A percentile compares a stretch with the other conserved stretches of the same genome.
Conservation (phyloP, 1,140 invertebrate genomes). For the Drosophila murphyi region DNA sequence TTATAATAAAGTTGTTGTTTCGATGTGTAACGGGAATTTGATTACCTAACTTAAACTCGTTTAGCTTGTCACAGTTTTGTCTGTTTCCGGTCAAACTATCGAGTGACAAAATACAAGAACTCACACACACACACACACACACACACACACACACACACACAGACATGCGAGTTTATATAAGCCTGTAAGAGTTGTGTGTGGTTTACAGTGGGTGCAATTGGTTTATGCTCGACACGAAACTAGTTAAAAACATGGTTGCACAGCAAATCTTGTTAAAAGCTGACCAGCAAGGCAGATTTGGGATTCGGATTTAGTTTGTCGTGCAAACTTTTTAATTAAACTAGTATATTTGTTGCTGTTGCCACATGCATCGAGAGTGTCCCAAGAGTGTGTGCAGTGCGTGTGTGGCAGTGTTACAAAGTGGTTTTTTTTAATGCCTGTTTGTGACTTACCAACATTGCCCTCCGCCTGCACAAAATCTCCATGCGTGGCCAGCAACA, state of each 20-base stretch:
- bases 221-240: slow-evolving; percentile 59
- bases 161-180: not conserved
- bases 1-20: not conserved
- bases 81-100: slow-evolving; percentile 46
- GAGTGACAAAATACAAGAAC: slow-evolving; percentile 1
- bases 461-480: slow-evolving; percentile 74
- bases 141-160: slow-evolving; percentile 3
- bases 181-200: slow-evolving; percentile 9
- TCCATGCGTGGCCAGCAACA: slow-evolving; percentile 66
- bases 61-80: slow-evolving; percentile 28
- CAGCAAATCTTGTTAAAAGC: slow-evolving; percentile 40
- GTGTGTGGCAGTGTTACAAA: slow-evolving; percentile 7
- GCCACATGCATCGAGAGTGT: slow-evolving; percentile 22
- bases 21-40: slow-evolving; percentile 49
- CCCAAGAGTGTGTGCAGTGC: not conserved
- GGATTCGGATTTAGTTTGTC: slow-evolving; percentile 43
- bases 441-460: slow-evolving; percentile 75
- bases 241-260: slow-evolving; percentile 75
- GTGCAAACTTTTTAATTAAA: slow-evolving; percentile 75
- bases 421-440: not conserved
- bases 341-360: slow-evolving; percentile 68
- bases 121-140: slow-evolving; percentile 7
- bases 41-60: slow-evolving; percentile 55
- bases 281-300: slow-evolving; percentile 5
- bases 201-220: slow-evolving; percentile 48